Evolutionary conservation across 2,797 vertebrate species (phyloP).

Genomic region (Cygnus olor): DNA sequence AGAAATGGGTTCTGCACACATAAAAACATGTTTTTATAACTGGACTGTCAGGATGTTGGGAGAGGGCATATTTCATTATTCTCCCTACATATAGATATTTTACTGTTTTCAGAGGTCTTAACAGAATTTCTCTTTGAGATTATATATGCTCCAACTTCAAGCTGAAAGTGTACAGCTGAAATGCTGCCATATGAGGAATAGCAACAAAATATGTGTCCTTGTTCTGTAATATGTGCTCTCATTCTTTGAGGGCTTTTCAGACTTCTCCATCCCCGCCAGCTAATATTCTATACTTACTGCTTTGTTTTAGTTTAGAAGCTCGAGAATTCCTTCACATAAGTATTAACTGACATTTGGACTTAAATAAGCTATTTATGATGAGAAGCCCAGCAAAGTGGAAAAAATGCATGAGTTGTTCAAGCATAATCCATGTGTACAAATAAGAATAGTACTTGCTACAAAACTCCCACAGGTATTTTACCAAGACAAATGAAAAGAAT

Average conservation of each 20-base stretch:
- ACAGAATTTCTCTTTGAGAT: not conserved
- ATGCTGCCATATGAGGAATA: not conserved
- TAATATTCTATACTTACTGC: not conserved
- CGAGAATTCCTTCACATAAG: not conserved
- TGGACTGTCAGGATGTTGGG: not conserved
- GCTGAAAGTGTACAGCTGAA: not conserved
- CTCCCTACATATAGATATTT: not conserved
- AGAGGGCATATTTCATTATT: not conserved
- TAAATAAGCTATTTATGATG: slow-evolving; percentile 15
- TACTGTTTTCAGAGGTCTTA: not conserved
- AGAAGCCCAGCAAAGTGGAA: slow-evolving; percentile 18
- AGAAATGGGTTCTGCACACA: not conserved
- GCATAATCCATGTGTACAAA: not conserved
- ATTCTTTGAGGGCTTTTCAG: not conserved
- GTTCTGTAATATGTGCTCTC: not conserved
- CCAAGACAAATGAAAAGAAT: not conserved
- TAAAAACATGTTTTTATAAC: not conserved
- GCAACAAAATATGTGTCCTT: not conserved
- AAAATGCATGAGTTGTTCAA: not conserved
- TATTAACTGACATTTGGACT: slow-evolving; percentile 24
- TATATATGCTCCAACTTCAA: not conserved
- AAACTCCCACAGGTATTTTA: not conserved
- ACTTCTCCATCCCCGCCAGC: not conserved
- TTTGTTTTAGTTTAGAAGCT: not conserved
- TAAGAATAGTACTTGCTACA: not conserved